A percentile compares a stretch with the other conserved stretches of the same genome.
Evolutionary conservation across 2,113 vertebrate genomes (phyloP).

Genomic region (Apteryx mantelli): DNA sequence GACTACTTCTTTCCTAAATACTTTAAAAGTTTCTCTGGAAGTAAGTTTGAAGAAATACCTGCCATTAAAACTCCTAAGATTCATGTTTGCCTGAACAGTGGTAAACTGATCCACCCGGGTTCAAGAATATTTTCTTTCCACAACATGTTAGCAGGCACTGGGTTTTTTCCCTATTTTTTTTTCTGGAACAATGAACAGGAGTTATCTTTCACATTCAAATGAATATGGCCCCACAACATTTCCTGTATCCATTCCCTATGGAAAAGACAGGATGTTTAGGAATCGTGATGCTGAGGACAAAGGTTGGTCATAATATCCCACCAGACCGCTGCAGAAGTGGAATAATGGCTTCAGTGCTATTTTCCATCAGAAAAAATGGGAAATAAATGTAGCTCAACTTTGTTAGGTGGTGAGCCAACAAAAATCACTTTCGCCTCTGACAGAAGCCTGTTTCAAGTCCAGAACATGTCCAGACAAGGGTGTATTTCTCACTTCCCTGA

Average conservation of each 20-base stretch:
- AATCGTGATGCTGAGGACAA: conserved; percentile 27
- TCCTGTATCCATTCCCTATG: conserved; percentile 57
- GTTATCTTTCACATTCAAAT: conserved; percentile 46
- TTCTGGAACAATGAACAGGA: conserved; percentile 43
- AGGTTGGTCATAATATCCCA: conserved; percentile 39
- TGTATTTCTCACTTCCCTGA: conserved; percentile 12
- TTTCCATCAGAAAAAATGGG: conserved; percentile 40
- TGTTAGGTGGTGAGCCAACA: background rate
- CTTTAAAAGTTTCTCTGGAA: background rate
- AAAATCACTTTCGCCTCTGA: background rate
- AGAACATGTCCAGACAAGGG: background rate
- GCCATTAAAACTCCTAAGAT: background rate
- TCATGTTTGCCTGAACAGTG: background rate
- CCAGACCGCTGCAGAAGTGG: background rate
- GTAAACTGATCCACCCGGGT: background rate
- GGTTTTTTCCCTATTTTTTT: fast-evolving
- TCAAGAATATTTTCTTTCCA: background rate
- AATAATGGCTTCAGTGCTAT: conserved; percentile 16
- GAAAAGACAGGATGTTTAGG: conserved; percentile 65
- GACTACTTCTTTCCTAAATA: background rate
- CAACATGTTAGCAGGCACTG: background rate
- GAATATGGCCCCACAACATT: conserved; percentile 43
- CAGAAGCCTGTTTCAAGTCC: background rate
- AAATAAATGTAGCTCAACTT: conserved; percentile 3
- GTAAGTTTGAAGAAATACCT: background rate